phyloP scores from a whole-genome alignment of 2,888 invertebrate species.

The Meiosimyza platycephala region DNA sequence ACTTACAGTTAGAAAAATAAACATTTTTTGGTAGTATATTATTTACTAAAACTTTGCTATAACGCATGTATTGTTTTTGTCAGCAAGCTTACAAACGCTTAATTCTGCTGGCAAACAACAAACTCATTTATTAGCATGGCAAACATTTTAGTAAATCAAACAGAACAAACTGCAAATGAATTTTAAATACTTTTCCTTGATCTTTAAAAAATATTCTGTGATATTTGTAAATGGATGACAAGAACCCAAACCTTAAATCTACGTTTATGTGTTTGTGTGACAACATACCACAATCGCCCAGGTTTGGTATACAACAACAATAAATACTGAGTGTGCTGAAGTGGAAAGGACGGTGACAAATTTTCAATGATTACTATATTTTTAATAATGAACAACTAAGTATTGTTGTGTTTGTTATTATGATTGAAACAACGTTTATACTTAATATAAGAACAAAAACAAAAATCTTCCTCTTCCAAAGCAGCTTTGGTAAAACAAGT shows the following conservation, averaged over 20 bases:
- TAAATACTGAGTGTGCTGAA: conserved; percentile 20
- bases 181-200: neutral
- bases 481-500: conserved; percentile 27
- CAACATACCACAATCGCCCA: conserved; percentile 15
- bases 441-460: neutral
- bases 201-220: neutral
- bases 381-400: conserved; percentile 23
- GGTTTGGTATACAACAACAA: conserved; percentile 5
- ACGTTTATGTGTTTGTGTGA: conserved; percentile 16
- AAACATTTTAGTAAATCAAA: conserved; percentile 39
- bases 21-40: too few species aligned
- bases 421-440: conserved; percentile 11
- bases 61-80: conserved; percentile 7
- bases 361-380: neutral
- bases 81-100: too few species aligned
- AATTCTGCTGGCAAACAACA: conserved; percentile 8
- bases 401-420: neutral
- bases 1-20: too few species aligned
- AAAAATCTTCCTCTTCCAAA: conserved; percentile 28
- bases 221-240: conserved; percentile 5
- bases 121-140: conserved; percentile 34
- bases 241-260: conserved; percentile 27
- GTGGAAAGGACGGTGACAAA: conserved; percentile 16
- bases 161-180: conserved; percentile 19
- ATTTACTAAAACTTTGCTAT: neutral